Percentiles rank a stretch among this genome's conserved stretches.
These are phyloP conservation scores for Neodiprion lecontei DNA, from an alignment of 1,140 invertebrate genomes.

Conservation along the genomic window DNA sequence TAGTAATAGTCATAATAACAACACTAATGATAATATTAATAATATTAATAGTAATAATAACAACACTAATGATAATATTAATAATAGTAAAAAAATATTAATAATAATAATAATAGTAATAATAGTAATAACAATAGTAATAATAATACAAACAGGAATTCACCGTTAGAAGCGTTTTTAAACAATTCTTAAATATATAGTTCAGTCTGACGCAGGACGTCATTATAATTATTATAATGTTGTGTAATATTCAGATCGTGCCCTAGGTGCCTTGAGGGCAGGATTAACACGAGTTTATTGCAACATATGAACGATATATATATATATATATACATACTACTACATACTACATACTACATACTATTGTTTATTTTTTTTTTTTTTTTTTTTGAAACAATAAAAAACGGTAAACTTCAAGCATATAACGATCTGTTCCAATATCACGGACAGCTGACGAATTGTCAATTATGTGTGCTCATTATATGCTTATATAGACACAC, in stretches of 20 bases:
- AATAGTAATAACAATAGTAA: too few relatives aligned
- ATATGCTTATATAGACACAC: too few relatives aligned
- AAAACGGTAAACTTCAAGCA: not conserved
- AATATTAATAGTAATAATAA: too few relatives aligned
- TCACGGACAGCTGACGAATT: not conserved
- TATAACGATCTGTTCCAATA: not conserved
- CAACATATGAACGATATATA: not conserved
- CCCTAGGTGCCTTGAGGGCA: conserved; percentile 6
- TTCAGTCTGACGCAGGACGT: conserved; percentile 57
- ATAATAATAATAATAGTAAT: too few relatives aligned
- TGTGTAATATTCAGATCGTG: not conserved
- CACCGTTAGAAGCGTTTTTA: conserved; percentile 2
- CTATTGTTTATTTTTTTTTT: too few relatives aligned
- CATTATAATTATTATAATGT: conserved; percentile 26
- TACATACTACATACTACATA: too few relatives aligned
- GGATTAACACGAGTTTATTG: not conserved
- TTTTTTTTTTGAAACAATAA: not conserved
- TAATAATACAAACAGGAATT: not conserved
- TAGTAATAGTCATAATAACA: too few relatives aligned
- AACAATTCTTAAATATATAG: not conserved
- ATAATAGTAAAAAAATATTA: too few relatives aligned
- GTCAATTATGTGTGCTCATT: too few relatives aligned
- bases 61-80: too few relatives aligned
- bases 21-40: too few relatives aligned
- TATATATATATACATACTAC: too few relatives aligned